Base-by-base conservation (phyloP, 53 echinoderm and acorn worm genomes). In the Hippasteria phrygiana region DNA sequence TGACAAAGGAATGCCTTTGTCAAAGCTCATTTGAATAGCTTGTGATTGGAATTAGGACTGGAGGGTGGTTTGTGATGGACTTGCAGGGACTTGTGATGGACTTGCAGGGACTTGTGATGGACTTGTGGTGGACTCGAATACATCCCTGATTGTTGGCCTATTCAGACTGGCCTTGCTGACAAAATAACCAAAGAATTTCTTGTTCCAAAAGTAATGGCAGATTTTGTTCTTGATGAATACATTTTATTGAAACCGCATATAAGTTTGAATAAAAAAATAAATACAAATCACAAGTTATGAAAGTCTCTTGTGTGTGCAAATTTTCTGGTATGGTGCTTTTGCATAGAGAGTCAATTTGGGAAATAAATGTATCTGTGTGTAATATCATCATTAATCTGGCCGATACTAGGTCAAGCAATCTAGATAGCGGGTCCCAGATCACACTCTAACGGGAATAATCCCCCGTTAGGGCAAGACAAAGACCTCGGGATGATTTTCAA, bases 381-480 rank as follows among this genome's bases (percentile, higher is more conserved):
- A 59, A 37, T 38, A 41, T 72, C 72, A 18, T 72, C 41, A 41
- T 72, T 34, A 72, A 72, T 39, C 72, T 37, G 16, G 3, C 42
- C 14, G 18, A 41, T 42, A 72, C 42, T 40, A 22, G 24, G 72
- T 39, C 72, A 72, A n/a, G 72, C 42, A 72, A 72, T 72, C 41
- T 42, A n/a, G 4, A 1, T 1, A 59, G 26, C 41, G 16, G 22
- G 72, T 34, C 72, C 37, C 24, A 72, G 72, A 40, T 72, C 72
- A 40, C 72, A 72, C 72, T 14, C 5, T 42, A 42, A 18, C 40
- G 10, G 39, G 72, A 38, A 72, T 72, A 72, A 72, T 72, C 42
- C 72, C 41, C 59, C 39, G 72, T 37, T 72, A 72, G 37, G 35
- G 72, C 41, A 37, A 46, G 81, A 81, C 81, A 81, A 81, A 43